These are phyloP conservation scores for Tinea trinotella DNA, from an alignment of 2,888 invertebrate genomes.

Conservation along the genomic window DNA sequence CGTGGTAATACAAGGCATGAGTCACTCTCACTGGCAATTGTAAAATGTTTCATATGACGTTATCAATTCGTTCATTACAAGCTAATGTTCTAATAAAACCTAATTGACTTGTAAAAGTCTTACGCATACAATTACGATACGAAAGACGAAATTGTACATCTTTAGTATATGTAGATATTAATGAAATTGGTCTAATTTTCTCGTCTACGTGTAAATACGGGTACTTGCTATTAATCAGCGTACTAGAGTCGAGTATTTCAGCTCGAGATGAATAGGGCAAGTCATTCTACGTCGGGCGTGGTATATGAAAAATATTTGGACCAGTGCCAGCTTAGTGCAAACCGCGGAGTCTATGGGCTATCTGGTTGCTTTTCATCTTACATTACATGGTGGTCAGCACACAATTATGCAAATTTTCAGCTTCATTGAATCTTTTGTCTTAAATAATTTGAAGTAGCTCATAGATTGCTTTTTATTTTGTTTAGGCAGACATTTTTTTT, in stretches of 20 bases:
- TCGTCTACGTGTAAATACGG: background rate
- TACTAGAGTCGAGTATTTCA: slow-evolving; percentile 27
- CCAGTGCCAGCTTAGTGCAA: slow-evolving; percentile 49
- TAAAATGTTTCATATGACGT: background rate
- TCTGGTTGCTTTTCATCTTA: slow-evolving; percentile 8
- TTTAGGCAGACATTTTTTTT: no score
- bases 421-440: background rate
- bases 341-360: slow-evolving; percentile 32
- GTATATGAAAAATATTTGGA: slow-evolving; percentile 64
- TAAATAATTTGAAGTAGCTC: no score
- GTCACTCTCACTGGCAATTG: background rate
- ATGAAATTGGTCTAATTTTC: background rate
- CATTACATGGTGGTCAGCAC: slow-evolving; percentile 9
- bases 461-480: no score
- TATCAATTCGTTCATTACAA: background rate
- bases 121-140: background rate
- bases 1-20: background rate
- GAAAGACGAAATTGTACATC: background rate
- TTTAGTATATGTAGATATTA: background rate
- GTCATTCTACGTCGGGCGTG: slow-evolving; percentile 53
- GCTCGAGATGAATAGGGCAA: slow-evolving; percentile 63
- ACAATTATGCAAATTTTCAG: slow-evolving; percentile 14
- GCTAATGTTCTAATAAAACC: background rate
- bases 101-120: background rate
- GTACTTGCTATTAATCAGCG: slow-evolving; percentile 7